Evolutionary conservation across 2,113 vertebrate genomes (phyloP), one percentile per base, ranked within the genome.

Genomic region (Siniperca knerii): DNA sequence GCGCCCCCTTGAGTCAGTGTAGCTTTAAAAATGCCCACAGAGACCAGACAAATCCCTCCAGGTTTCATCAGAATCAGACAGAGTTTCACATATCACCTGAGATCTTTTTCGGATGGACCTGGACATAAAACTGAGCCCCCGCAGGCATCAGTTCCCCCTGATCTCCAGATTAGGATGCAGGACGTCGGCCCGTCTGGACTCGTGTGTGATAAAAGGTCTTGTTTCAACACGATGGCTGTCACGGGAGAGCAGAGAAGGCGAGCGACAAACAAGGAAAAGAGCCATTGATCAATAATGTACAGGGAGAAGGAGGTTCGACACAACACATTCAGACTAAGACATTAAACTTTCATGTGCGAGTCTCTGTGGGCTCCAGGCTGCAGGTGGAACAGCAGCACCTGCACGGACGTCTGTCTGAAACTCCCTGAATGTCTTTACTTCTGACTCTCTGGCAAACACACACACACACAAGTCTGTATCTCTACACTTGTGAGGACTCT

Each of bases 251-350:
- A 71, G 77, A 70, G 79, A 52, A 75, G 79, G 48, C 65, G 42
- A 40, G 65, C 33, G 40, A 62, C 79, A 85, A 86, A 81, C 65
- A 86, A 79, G 54, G 55, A 78, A 69, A 77, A 35, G 13, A 62
- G 62, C 6, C 35, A 5, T n/a, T 60, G 81, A 90, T 94, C 88
- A 87, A 93, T 92, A 90, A 76, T 23, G 76, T 55, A 6, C 48
- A 25, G 69, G 69, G 52, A 78, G 81, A 40, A 15, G 55, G n/a
- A 21, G 74, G 25, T 23, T 12, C 33, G 57, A 74, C 73, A 42
- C 58, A 37, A 58, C 10, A 66, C n/a, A 13, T 75, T 54, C 68
- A 73, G 75, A 88, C 42, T 2, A n/a, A 50, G 62, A 57, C 74
- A 79, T 91, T 81, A 86, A 79, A 86, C 54, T 92, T 90, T 85